A percentile compares a stretch with the other conserved stretches of the same genome.
Evolutionary conservation across 2,113 vertebrate genomes (phyloP).

Genomic region (Rana temporaria): DNA sequence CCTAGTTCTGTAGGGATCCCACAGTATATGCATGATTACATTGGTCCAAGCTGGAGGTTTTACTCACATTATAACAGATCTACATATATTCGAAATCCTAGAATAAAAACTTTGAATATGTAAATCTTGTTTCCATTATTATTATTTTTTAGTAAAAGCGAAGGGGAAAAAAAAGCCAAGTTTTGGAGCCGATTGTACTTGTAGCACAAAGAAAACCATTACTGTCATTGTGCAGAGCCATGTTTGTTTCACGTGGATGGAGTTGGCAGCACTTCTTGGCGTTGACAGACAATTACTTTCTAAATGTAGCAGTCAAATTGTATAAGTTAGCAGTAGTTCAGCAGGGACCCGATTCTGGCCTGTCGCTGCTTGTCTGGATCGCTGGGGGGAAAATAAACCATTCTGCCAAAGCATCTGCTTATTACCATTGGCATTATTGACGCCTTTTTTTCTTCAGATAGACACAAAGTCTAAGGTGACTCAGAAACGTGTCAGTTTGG

Average conservation of each 20-base stretch:
- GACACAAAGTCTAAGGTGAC: not conserved
- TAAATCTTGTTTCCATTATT: too few relatives aligned
- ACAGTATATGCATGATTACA: too few relatives aligned
- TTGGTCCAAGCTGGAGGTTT: too few relatives aligned
- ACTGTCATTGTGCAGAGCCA: conserved; percentile 37
- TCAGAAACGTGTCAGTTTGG: conserved; percentile 1
- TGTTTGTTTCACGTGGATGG: conserved; percentile 42
- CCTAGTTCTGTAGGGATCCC: too few relatives aligned
- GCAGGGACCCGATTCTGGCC: conserved; percentile 54
- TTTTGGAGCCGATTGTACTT: conserved; percentile 1
- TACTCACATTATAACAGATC: too few relatives aligned
- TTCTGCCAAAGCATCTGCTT: conserved; percentile 46
- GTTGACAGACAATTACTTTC: conserved; percentile 39
- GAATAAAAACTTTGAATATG: too few relatives aligned
- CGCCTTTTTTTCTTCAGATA: conserved; percentile 5
- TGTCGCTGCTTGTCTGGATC: conserved; percentile 44
- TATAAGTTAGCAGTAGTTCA: conserved; percentile 35
- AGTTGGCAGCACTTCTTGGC: conserved; percentile 34
- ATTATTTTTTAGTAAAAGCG: too few relatives aligned
- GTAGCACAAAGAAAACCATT: conserved; percentile 44
- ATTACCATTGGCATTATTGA: conserved; percentile 22
- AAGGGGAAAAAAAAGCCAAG: not conserved
- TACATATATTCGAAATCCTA: too few relatives aligned
- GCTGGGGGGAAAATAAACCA: conserved; percentile 19
- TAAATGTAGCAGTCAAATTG: conserved; percentile 51